Evolutionary conservation across 92 coral and sea anemone genomes (phyloP).

Genomic region (Pocillopora meandrina): DNA sequence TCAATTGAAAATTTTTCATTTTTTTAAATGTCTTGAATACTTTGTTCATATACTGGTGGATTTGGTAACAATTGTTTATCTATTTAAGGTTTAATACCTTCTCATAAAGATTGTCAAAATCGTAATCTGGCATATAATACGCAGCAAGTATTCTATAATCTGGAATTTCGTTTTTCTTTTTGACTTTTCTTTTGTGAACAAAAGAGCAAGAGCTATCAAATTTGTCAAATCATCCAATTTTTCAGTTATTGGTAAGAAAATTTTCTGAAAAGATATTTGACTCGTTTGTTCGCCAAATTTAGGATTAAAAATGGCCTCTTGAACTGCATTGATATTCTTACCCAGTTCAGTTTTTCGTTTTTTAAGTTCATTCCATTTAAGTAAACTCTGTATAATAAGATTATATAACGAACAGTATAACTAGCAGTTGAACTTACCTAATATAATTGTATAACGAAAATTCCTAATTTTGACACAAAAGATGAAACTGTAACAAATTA

Average conservation of each 20-base stretch:
- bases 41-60: background rate
- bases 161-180: background rate
- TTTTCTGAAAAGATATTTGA: background rate
- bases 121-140: background rate
- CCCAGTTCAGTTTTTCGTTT: background rate
- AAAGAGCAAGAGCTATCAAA: background rate
- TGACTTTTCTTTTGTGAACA: background rate
- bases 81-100: too few relatives aligned
- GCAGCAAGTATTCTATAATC: slow-evolving; percentile 7
- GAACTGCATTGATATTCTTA: background rate
- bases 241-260: background rate
- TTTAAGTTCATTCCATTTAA: background rate
- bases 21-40: background rate
- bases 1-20: background rate
- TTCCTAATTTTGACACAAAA: background rate
- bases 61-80: slow-evolving; percentile 13
- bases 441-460: background rate
- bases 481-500: background rate
- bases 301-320: background rate
- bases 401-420: background rate
- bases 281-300: background rate
- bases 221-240: slow-evolving; percentile 24
- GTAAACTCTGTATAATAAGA: background rate
- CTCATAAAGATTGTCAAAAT: background rate
- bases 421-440: background rate